Conservation (phyloP, 2,113 vertebrate species). For the Spheniscus mendiculus region DNA sequence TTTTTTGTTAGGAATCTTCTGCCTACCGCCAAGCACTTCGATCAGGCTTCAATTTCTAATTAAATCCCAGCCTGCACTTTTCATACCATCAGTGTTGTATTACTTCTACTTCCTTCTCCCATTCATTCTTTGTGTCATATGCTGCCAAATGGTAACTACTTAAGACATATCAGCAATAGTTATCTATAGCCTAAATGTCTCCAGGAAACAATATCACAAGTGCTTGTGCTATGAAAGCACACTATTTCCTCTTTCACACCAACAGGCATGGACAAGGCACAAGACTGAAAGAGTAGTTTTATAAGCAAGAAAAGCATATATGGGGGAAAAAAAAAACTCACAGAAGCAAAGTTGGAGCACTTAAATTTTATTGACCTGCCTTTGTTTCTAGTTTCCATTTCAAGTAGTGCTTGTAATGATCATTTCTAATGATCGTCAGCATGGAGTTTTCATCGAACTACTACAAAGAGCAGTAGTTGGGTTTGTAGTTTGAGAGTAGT, state of each 20-base stretch:
- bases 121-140: background rate
- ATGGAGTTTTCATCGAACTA: background rate
- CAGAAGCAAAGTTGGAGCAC: background rate
- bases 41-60: background rate
- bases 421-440: background rate
- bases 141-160: background rate
- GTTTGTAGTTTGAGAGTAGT: no score
- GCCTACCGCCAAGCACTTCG: background rate
- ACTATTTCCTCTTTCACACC: background rate
- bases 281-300: background rate
- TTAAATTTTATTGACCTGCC: background rate
- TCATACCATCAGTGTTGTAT: background rate
- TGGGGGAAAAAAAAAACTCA: background rate
- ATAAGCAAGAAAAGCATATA: background rate
- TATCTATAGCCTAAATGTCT: background rate
- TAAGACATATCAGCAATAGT: background rate
- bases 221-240: background rate
- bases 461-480: background rate
- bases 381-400: background rate
- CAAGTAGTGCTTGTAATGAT: background rate
- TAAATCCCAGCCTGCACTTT: background rate
- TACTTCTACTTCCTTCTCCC: background rate
- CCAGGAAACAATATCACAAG: background rate
- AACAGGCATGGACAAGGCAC: background rate
- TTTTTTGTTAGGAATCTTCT: background rate